Base-by-base conservation (phyloP, 2,888 invertebrate genomes). In the Drosophila prostipennis region DNA sequence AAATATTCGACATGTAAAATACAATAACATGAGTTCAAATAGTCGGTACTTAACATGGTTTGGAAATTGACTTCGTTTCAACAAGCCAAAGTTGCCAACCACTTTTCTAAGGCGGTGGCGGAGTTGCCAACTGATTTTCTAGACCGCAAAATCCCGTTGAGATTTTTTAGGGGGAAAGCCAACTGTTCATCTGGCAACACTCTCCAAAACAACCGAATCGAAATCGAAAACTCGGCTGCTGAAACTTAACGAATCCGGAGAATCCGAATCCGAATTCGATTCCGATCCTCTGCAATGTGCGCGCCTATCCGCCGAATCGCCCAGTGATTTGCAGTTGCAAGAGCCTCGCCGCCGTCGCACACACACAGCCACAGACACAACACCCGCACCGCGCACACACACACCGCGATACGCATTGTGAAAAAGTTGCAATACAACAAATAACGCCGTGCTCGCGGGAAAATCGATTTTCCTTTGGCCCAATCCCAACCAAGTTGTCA, bases 381-480 rank as follows among this genome's bases (percentile, higher is more conserved):
- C 52, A 19, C 29, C 16, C 36, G 36, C 37, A 32, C 19, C 26
- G 39, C 67, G 46, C 45, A 19, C 45, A 29, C 46, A 55, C 58
- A 42, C 42, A 14, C n/a, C 40, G 54, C 39, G 40, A 45, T n/a
- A 45, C 29, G 46, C 14, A 10, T 32, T 54, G 39, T 29, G 29
- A 23, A 60, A 48, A 45, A 59, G 48, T 36, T 26, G 61, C 63
- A 61, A 43, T 36, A 60, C 42, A 36, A 36, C 11, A 26, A 45
- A 34, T 2, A 26, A n/a, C 32, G 67, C 53, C 60, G 60, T 46
- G 60, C 19, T 37, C 16, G 39, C 67, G 34, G 68, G 65, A 68
- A 67, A 67, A 67, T 68, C 65, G 67, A 65, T 53, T 65, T 65
- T 53, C 65, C 14, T 23, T 34, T 40, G 32, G 34, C 48, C 19